Base-by-base conservation (phyloP, 1,140 invertebrate genomes). In the Sesamia nonagrioides region DNA sequence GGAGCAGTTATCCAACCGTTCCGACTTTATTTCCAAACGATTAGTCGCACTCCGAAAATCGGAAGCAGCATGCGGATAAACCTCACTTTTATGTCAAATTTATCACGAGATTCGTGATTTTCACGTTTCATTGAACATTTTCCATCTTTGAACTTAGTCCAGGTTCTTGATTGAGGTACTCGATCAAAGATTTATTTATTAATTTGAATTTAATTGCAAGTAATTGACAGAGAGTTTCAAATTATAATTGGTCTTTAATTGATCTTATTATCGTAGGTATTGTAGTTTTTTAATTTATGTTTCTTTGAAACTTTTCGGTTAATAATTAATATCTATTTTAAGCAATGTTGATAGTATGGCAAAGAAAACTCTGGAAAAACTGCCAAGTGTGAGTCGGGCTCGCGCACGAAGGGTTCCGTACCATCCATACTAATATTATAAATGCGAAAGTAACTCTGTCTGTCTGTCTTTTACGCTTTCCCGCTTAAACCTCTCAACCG, bases 11-110 rank as follows among this genome's bases (percentile, higher is more conserved):
- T 11, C 37, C 71, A 73, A 73, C 71, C 71, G 54, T 60, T 40
- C 63, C 17, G 35, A 58, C 52, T 58, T 69, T 63, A 68, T 72
- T 79, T 79, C 78, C 78, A 42, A 52, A 35, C 78, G 78, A 79
- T 79, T 79, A 79, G 18, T 69, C 78, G 48, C 60, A 48, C 13
- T 50, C 56, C 71, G 37, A 60, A 40, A 60, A 5, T 73, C 40
- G 7, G 17, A 73, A 73, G 52, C 71, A 56, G 37, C 9, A 21
- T 18, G 11, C 77, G 56, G 72, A 71, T 78, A 78, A 78, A 78
- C 72, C 37, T 71, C 42, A 45, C 56, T 78, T 78, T 71, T 52
- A 72, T 71, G 72, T 61, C 71, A 18, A 58, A 73, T 73, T 73
- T 73, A 58, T 71, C 68, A 63, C 56, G 21, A 33, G 21, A 50